Percentiles rank a stretch among this genome's conserved stretches.
Evolutionary conservation across 2,113 vertebrate species (phyloP).

Genomic region (Channa argus): DNA sequence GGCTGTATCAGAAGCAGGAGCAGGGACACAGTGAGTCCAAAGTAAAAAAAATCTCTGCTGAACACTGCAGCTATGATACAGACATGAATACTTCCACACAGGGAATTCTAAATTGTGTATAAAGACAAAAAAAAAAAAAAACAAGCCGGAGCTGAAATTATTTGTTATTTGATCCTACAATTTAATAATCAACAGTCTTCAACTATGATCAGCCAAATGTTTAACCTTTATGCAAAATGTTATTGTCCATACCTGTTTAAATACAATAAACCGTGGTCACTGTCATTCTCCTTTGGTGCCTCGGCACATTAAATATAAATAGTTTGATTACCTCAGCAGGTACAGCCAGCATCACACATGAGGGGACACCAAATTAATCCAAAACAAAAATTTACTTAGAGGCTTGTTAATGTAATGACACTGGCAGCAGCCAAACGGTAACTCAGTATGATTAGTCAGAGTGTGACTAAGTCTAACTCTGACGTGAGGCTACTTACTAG

Average conservation of each 20-base stretch:
- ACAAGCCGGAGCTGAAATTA: too few species aligned
- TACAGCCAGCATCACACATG: constrained; percentile 6
- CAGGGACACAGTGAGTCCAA: constrained; percentile 2
- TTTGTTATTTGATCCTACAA: too few species aligned
- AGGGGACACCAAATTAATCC: constrained; percentile 5
- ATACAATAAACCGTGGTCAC: not conserved
- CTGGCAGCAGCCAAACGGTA: constrained; percentile 21
- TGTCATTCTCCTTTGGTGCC: constrained; percentile 4
- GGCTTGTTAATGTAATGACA: constrained; percentile 16
- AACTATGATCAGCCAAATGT: not conserved
- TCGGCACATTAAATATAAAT: not conserved
- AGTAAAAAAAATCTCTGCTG: constrained; percentile 11
- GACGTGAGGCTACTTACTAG: not conserved
- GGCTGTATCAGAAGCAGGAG: constrained; percentile 58
- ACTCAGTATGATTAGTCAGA: not conserved
- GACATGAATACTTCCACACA: not conserved
- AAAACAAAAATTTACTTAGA: constrained; percentile 23
- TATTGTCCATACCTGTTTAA: not conserved
- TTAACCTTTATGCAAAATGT: not conserved
- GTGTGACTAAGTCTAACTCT: constrained; percentile 5
- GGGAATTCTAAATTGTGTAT: not conserved
- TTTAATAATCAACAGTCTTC: not conserved
- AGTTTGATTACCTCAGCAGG: not conserved
- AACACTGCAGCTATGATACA: constrained; percentile 9
- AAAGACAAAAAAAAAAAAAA: not conserved